Base-by-base conservation (phyloP, 2,888 invertebrate species). In the Harpalus rubripes region DNA sequence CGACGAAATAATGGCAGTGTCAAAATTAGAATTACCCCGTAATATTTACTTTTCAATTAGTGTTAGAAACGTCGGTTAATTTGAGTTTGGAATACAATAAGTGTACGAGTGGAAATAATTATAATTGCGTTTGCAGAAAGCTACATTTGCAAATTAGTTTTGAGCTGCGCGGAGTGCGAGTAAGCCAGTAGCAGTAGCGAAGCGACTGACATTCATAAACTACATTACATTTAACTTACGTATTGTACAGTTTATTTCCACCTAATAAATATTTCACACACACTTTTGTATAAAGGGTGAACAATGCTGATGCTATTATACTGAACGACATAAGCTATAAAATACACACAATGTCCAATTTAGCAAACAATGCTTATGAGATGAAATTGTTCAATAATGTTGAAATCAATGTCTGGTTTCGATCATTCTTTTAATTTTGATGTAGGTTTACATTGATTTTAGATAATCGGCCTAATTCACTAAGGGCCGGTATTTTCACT, bases 131-230 rank as follows among this genome's bases (percentile, higher is more conserved):
- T 78, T 58, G 78, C 59, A 78, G 26, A 32, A 32, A 58, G 58
- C 78, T 58, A 58, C 56, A 78, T 58, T 59, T 78, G 58, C 58
- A 78, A 78, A 78, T 78, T 78, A 78, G 78, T 78, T 78, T 39
- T 58, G 56, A 78, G 58, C 58, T 74, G 18, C 12, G 72, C 16
- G n/a, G 44, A 52, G 44, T 5, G 22, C 44, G 72, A 16, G n/a
- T 74, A 44, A 10, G 12, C 41, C 41, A 74, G 7, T 74, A 44
- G 41, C 41, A 52, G 7, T 74, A 18, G 41, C 52, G 44, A 44
- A 44, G 18, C 16, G 52, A 16, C n/a, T 18, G 44, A 41, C 44
- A 74, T 74, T 74, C 16, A 44, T 18, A 44, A 74, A 22, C 72
- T 74, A 74, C 18, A 41, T 74, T 74, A 74, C 44, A 74, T 74